phyloP scores from a whole-genome alignment of 2,888 invertebrate genomes.

The Argyresthia albistria region DNA sequence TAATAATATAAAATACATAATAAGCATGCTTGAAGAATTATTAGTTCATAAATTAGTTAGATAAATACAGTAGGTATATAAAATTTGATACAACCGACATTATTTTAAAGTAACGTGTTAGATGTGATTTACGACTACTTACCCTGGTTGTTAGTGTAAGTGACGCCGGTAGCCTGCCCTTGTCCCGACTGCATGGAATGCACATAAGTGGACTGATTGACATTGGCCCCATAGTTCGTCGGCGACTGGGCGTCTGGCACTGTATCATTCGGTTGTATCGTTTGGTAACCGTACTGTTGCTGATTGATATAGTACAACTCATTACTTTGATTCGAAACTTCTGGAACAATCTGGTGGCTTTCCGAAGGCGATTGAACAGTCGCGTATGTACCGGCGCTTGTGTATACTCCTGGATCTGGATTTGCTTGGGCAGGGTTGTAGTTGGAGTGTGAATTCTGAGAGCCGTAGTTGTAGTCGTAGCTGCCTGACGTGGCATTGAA shows the following conservation, averaged over 20 bases:
- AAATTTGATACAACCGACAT: no score
- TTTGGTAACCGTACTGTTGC: slow-evolving; percentile 61
- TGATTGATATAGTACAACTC: slow-evolving; percentile 51
- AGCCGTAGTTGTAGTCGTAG: slow-evolving; percentile 76
- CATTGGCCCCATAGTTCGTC: slow-evolving; percentile 41
- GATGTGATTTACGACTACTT: slow-evolving; percentile 21
- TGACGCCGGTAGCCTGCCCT: slow-evolving; percentile 34
- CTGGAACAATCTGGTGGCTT: slow-evolving; percentile 22
- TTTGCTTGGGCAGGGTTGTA: slow-evolving; percentile 24
- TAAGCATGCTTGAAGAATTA: no score
- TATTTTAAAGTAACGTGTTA: no score
- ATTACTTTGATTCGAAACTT: slow-evolving; percentile 21
- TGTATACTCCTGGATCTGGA: slow-evolving; percentile 45
- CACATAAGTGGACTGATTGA: slow-evolving; percentile 53
- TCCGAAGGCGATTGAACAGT: slow-evolving; percentile 64
- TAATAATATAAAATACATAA: no score
- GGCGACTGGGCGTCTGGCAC: slow-evolving; percentile 24
- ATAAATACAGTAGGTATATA: not conserved
- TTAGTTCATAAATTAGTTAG: not conserved
- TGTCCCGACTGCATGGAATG: slow-evolving; percentile 53
- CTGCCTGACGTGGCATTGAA: slow-evolving; percentile 68
- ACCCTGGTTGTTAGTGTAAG: slow-evolving; percentile 51
- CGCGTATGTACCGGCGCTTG: slow-evolving; percentile 55
- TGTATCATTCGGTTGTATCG: slow-evolving; percentile 35
- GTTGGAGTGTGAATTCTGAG: slow-evolving; percentile 46